Conservation (phyloP, 2,113 vertebrate genomes). For the Diglossa brunneiventris region DNA sequence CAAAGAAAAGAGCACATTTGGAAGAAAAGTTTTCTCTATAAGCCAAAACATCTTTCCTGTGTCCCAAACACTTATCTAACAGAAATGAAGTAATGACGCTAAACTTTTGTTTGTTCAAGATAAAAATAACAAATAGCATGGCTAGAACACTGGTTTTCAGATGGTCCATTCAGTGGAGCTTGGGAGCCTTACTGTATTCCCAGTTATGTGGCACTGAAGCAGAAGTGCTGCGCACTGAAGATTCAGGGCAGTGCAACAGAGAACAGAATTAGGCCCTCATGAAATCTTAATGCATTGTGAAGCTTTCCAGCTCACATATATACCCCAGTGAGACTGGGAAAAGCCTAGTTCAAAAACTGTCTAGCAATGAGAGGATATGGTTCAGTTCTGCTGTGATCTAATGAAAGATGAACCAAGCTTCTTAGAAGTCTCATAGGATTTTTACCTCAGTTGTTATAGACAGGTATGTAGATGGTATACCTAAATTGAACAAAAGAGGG, state of each 20-base stretch:
- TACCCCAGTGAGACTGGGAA: slow-evolving; percentile 40
- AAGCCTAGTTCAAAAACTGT: slow-evolving; percentile 45
- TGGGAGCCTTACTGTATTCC: not conserved
- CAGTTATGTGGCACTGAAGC: not conserved
- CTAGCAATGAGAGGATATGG: slow-evolving; percentile 18
- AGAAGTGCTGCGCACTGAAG: not conserved
- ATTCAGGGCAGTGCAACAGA: not conserved
- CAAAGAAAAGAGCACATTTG: not conserved
- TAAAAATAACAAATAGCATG: not conserved
- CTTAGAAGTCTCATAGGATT: slow-evolving; percentile 23
- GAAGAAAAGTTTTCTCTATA: not conserved
- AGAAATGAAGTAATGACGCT: slow-evolving; percentile 24
- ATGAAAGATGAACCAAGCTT: slow-evolving; percentile 44
- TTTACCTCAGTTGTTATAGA: slow-evolving; percentile 14
- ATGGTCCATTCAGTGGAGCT: not conserved
- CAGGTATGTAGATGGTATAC: slow-evolving; percentile 10
- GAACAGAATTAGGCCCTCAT: slow-evolving; percentile 50
- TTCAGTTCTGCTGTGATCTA: slow-evolving; percentile 49
- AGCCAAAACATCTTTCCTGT: not conserved
- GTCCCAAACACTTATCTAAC: slow-evolving; percentile 30
- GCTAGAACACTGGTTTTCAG: not conserved
- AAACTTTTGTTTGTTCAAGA: slow-evolving; percentile 9
- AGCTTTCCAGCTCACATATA: slow-evolving; percentile 36
- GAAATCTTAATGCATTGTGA: slow-evolving; percentile 51
- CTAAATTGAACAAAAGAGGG: not conserved